Evolutionary conservation across 1,140 invertebrate species (phyloP).

Genomic region (Zaprionus gabonicus): DNA sequence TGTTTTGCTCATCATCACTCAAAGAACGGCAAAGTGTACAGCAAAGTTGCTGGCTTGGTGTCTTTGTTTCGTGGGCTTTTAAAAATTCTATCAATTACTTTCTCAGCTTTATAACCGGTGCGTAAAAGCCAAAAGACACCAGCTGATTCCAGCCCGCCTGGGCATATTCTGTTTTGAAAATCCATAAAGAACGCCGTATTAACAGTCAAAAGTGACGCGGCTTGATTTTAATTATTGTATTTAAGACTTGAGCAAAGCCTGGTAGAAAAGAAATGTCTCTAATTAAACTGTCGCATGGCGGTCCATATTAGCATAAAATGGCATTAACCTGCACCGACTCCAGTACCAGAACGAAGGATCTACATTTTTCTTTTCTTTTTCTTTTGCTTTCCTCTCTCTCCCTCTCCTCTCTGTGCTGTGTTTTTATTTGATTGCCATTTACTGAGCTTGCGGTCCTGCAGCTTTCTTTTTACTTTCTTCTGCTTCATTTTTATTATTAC

Average conservation of each 20-base stretch:
- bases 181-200: constrained; percentile 58
- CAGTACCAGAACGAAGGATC: constrained; percentile 15
- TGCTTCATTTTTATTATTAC: constrained; percentile 61
- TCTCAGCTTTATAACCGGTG: constrained; percentile 59
- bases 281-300: constrained; percentile 74
- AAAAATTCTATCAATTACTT: constrained; percentile 82
- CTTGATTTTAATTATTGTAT: constrained; percentile 68
- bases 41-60: constrained; percentile 4
- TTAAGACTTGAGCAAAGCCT: constrained; percentile 47
- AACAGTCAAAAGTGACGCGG: constrained; percentile 36
- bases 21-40: neutral
- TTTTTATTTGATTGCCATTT: constrained; percentile 28
- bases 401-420: constrained; percentile 11
- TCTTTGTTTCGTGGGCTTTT: constrained; percentile 58
- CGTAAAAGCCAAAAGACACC: constrained; percentile 56
- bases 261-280: constrained; percentile 30
- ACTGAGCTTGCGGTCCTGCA: constrained; percentile 4
- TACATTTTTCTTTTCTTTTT: constrained; percentile 48
- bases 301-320: constrained; percentile 74
- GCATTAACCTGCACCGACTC: constrained; percentile 35
- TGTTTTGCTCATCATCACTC: constrained; percentile 39
- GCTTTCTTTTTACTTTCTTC: constrained; percentile 40
- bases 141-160: constrained; percentile 33
- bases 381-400: constrained; percentile 15
- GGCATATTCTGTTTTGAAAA: constrained; percentile 15